A percentile compares a stretch with the other conserved stretches of the same genome.
phyloP scores from a whole-genome alignment of 2,113 vertebrate species.

The Cyprinodon variegatus region DNA sequence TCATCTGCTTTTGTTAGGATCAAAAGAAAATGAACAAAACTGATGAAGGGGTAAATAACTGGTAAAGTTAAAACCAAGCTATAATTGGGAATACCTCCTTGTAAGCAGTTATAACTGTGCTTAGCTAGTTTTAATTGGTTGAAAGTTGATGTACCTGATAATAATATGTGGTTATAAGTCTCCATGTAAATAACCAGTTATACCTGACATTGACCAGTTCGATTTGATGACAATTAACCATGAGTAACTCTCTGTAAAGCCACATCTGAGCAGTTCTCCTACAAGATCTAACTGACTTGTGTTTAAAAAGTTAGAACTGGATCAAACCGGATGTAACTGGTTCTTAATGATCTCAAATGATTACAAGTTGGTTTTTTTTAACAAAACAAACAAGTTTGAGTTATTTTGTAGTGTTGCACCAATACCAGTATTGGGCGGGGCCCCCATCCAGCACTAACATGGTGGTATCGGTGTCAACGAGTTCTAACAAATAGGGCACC shows the following conservation, averaged over 20 bases:
- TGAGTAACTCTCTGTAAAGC: background rate
- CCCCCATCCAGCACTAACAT: too few species aligned
- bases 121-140: background rate
- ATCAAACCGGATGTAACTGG: too few species aligned
- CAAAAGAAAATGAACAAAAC: constrained; percentile 9
- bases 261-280: background rate
- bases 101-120: background rate
- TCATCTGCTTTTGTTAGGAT: constrained; percentile 3
- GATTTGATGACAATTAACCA: background rate
- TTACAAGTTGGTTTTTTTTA: too few species aligned
- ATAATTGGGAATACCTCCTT: background rate
- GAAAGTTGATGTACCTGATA: background rate
- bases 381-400: too few species aligned
- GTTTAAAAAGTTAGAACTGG: background rate
- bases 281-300: too few species aligned
- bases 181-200: background rate
- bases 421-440: too few species aligned
- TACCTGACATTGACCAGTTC: background rate
- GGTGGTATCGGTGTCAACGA: too few species aligned
- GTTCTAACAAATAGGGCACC: too few species aligned
- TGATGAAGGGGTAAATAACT: background rate
- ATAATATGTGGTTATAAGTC: background rate
- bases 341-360: too few species aligned
- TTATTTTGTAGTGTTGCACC: too few species aligned
- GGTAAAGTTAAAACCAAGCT: background rate